Evolutionary conservation across 2,888 invertebrate species (phyloP).

Genomic region (Polyommatus icarus): DNA sequence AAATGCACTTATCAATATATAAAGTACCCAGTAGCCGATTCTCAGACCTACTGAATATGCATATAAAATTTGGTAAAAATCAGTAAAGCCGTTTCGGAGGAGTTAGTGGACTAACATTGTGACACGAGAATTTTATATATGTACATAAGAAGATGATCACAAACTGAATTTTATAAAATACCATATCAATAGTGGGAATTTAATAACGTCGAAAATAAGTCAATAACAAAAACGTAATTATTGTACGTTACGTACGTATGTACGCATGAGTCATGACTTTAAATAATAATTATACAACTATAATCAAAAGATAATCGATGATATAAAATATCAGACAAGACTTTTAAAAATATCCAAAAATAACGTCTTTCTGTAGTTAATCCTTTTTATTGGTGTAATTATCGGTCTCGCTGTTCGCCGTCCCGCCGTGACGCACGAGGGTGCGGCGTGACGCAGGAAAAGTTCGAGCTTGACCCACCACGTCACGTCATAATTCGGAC

Average conservation of each 20-base stretch:
- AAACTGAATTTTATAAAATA: background rate
- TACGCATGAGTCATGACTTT: too few species aligned
- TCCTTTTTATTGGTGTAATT: background rate
- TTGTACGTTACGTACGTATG: too few species aligned
- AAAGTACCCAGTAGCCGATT: too few species aligned
- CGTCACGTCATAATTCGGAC: slow-evolving; percentile 52
- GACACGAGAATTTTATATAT: too few species aligned
- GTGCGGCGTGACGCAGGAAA: slow-evolving; percentile 51
- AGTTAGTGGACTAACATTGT: too few species aligned
- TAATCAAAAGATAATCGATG: background rate
- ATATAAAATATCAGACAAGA: background rate
- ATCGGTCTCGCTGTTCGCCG: background rate
- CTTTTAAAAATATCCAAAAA: background rate
- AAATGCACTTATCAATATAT: too few species aligned
- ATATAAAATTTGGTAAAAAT: too few species aligned
- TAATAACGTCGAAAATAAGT: too few species aligned
- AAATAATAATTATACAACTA: background rate
- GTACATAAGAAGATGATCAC: too few species aligned
- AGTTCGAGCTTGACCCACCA: slow-evolving; percentile 52
- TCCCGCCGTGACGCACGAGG: slow-evolving; percentile 34
- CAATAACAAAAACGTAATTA: too few species aligned
- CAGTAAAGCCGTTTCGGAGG: too few species aligned
- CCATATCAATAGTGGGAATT: background rate
- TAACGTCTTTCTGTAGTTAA: background rate
- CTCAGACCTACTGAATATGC: too few species aligned